Conservation (phyloP, 2,888 invertebrate genomes). For the Pseudanteris insignis region DNA sequence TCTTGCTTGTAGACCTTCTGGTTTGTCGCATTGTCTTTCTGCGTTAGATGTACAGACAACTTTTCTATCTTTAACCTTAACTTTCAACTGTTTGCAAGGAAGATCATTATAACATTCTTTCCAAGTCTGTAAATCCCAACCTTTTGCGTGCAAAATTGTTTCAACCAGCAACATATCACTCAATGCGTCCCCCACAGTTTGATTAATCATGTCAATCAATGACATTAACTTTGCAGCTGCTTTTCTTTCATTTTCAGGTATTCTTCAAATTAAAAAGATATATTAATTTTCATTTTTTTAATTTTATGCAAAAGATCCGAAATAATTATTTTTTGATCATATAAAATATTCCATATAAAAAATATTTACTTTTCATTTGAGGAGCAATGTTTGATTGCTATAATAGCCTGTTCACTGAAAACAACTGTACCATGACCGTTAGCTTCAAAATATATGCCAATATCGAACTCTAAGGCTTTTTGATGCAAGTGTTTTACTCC, state of each 20-base stretch:
- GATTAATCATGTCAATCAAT: slow-evolving; percentile 88
- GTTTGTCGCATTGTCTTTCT: slow-evolving; percentile 82
- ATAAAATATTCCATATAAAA: neutral
- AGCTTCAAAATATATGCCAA: slow-evolving; percentile 98
- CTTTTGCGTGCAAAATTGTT: slow-evolving; percentile 82
- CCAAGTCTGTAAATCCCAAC: slow-evolving; percentile 86
- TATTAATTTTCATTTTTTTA: neutral
- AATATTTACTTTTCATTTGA: slow-evolving; percentile 63
- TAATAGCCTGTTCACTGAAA: slow-evolving; percentile 78
- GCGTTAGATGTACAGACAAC: slow-evolving; percentile 88
- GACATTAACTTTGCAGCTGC: slow-evolving; percentile 74
- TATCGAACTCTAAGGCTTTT: slow-evolving; percentile 87
- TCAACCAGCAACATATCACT: slow-evolving; percentile 96
- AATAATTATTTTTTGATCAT: too few species aligned
- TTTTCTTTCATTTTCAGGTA: slow-evolving; percentile 37
- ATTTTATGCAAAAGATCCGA: too few species aligned
- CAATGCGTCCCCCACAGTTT: slow-evolving; percentile 96
- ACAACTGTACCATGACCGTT: slow-evolving; percentile 98
- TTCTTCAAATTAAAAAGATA: slow-evolving; percentile 26
- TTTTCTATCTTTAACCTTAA: slow-evolving; percentile 86
- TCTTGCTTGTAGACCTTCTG: slow-evolving; percentile 82
- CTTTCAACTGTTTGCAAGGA: slow-evolving; percentile 88
- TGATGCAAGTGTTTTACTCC: slow-evolving; percentile 97
- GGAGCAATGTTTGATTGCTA: slow-evolving; percentile 68
- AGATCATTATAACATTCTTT: slow-evolving; percentile 82